Conservation (phyloP, 2,113 vertebrate species). For the Micromys minutus region DNA sequence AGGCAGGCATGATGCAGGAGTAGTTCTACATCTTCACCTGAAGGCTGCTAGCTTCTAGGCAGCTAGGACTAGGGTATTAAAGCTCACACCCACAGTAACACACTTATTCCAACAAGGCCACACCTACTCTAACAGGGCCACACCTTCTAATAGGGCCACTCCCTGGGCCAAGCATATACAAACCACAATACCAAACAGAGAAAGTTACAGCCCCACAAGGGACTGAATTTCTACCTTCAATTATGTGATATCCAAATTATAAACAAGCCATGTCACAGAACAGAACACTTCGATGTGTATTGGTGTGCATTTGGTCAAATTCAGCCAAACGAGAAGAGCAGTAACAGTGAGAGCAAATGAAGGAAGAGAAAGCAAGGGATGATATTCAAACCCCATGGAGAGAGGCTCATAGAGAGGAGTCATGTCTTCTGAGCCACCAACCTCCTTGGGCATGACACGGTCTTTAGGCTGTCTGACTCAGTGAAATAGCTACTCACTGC, state of each 20-base stretch:
- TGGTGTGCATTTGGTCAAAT: background rate
- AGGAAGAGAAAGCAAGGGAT: background rate
- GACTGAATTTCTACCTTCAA: background rate
- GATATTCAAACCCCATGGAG: background rate
- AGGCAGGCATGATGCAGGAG: too few relatives aligned
- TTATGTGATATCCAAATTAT: background rate
- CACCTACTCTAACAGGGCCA: too few relatives aligned
- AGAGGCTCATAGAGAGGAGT: background rate
- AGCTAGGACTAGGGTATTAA: too few relatives aligned
- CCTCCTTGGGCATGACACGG: background rate
- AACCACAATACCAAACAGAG: background rate
- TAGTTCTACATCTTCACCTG: too few relatives aligned
- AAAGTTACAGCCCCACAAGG: background rate
- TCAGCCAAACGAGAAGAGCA: background rate
- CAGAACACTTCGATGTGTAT: background rate
- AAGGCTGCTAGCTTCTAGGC: too few relatives aligned
- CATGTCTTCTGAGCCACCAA: background rate
- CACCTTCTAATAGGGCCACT: too few relatives aligned
- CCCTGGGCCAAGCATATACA: too few relatives aligned
- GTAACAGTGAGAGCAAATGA: background rate
- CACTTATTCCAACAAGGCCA: too few relatives aligned
- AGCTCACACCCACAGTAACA: too few relatives aligned
- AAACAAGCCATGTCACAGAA: constrained; percentile 6
- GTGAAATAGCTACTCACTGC: background rate
- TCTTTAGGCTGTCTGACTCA: background rate